Percentiles rank a stretch among this genome's conserved stretches.
These are phyloP conservation scores for Drosophila bocki DNA, from an alignment of 1,140 invertebrate genomes.

Conservation along the genomic window DNA sequence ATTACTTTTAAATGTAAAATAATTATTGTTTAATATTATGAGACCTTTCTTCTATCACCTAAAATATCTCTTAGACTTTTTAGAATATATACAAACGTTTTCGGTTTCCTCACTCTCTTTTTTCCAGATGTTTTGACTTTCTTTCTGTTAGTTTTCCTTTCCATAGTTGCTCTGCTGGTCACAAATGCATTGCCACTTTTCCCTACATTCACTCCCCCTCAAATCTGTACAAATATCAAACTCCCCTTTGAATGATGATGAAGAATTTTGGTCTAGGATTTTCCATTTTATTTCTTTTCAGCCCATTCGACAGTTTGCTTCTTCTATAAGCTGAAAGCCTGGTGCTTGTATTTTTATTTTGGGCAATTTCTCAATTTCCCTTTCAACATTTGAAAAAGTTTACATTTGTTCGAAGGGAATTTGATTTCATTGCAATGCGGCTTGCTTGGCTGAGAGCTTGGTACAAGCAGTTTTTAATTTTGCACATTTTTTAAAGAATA, in stretches of 20 bases:
- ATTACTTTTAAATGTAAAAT: too few relatives aligned
- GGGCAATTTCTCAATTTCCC: not conserved
- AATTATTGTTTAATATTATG: too few relatives aligned
- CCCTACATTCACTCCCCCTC: not conserved
- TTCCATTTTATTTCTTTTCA: slow-evolving; percentile 8
- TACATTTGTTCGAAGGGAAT: too few relatives aligned
- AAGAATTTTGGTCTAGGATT: slow-evolving; percentile 5
- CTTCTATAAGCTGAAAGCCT: slow-evolving; percentile 1
- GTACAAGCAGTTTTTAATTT: slow-evolving; percentile 2
- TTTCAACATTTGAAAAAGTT: not conserved
- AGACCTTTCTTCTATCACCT: not conserved
- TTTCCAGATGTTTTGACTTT: not conserved
- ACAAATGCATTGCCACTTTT: slow-evolving; percentile 1
- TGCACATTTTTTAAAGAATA: not conserved
- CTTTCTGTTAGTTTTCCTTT: not conserved
- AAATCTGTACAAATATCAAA: not conserved
- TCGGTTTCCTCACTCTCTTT: not conserved
- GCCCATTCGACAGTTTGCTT: not conserved
- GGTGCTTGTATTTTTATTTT: slow-evolving; percentile 10
- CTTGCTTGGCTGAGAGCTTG: not conserved
- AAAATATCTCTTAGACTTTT: too few relatives aligned
- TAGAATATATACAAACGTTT: too few relatives aligned
- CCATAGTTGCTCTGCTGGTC: not conserved
- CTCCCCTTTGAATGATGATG: not conserved
- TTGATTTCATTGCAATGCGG: not conserved